Evolutionary conservation across 2,113 vertebrate genomes (phyloP).

Genomic region (Acrocephalus kingi): DNA sequence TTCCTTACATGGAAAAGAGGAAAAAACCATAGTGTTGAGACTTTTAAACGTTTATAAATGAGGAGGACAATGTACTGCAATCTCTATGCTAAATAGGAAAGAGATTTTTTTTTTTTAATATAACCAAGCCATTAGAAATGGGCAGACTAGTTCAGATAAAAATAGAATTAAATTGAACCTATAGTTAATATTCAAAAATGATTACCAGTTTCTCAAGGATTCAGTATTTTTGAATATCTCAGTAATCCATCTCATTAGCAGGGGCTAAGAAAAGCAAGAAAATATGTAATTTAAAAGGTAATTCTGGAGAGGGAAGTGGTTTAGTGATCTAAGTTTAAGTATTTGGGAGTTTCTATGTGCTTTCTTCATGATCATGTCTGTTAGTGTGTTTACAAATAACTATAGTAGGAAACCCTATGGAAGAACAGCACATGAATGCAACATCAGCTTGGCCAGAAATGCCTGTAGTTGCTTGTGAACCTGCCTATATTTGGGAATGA

Average conservation of each 20-base stretch:
- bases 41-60: background rate
- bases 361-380: background rate
- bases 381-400: background rate
- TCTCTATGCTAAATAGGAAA: background rate
- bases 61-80: background rate
- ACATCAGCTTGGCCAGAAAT: background rate
- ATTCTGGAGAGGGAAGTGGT: background rate
- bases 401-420: background rate
- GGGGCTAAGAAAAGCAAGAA: background rate
- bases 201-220: background rate
- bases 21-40: background rate
- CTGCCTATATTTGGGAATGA: background rate
- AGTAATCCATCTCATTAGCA: background rate
- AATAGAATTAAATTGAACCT: background rate
- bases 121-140: background rate
- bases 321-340: background rate
- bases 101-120: background rate
- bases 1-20: background rate
- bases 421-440: background rate
- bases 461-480: background rate
- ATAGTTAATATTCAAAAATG: background rate
- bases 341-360: background rate
- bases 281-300: background rate
- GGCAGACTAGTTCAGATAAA: background rate
- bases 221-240: background rate